phyloP scores from a whole-genome alignment of 2,113 vertebrate species.

The Lagopus muta region DNA sequence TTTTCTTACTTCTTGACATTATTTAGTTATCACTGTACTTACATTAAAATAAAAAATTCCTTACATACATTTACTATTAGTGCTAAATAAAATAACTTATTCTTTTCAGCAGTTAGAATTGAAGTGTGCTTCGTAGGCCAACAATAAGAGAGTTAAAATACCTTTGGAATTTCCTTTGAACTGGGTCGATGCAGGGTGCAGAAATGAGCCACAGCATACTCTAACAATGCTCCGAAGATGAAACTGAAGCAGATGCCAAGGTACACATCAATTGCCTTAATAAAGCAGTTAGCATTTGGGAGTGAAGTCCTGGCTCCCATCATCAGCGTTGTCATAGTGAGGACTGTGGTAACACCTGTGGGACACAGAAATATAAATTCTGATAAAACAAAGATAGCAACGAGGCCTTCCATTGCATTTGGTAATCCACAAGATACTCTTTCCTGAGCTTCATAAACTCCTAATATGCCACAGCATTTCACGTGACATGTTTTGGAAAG shows the following conservation, averaged over 20 bases:
- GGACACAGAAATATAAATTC: background rate
- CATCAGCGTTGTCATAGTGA: constrained; percentile 93
- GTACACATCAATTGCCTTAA: constrained; percentile 92
- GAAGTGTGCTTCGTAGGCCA: background rate
- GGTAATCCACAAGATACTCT: background rate
- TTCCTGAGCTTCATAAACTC: background rate
- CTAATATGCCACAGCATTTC: background rate
- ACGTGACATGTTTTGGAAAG: background rate
- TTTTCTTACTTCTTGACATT: background rate
- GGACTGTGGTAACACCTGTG: constrained; percentile 88
- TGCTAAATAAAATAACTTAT: background rate
- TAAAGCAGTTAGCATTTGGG: constrained; percentile 91
- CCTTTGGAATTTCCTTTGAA: constrained; percentile 61
- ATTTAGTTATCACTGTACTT: background rate
- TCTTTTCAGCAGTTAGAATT: background rate
- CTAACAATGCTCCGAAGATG: constrained; percentile 89
- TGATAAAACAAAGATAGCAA: background rate
- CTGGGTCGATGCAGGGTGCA: constrained; percentile 82
- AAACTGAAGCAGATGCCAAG: constrained; percentile 92
- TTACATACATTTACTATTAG: background rate
- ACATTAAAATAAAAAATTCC: background rate
- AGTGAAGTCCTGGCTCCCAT: constrained; percentile 90
- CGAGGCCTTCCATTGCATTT: background rate
- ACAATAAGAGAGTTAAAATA: constrained; percentile 31
- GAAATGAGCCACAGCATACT: constrained; percentile 91